These are phyloP conservation scores for Diploptera punctata DNA, from an alignment of 2,888 invertebrate genomes.

Conservation along the genomic window DNA sequence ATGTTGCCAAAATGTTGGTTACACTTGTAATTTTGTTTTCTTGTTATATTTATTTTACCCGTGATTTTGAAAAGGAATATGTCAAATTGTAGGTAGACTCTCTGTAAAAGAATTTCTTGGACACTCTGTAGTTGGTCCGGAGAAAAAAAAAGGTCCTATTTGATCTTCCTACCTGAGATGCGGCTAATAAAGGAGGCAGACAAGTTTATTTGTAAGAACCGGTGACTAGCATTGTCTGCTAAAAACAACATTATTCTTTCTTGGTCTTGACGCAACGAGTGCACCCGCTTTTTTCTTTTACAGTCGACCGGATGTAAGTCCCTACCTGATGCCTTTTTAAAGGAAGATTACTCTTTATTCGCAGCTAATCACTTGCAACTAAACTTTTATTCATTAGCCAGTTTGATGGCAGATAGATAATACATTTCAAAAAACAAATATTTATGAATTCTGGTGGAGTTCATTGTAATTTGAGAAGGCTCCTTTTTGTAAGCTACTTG, in stretches of 20 bases:
- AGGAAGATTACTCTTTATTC: neutral
- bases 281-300: conserved; percentile 22
- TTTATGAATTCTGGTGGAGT: too few species aligned
- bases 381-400: too few species aligned
- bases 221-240: conserved; percentile 12
- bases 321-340: conserved; percentile 9
- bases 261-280: conserved; percentile 8
- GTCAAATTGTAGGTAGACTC: too few species aligned
- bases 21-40: too few species aligned
- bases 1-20: too few species aligned
- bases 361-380: conserved; percentile 13
- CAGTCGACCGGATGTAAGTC: conserved; percentile 21
- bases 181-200: neutral
- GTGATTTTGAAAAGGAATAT: too few species aligned
- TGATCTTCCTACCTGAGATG: neutral
- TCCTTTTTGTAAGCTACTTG: too few species aligned
- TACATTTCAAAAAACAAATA: too few species aligned
- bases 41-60: too few species aligned
- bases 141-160: too few species aligned
- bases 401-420: too few species aligned
- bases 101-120: neutral
- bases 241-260: conserved; percentile 31
- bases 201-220: neutral
- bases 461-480: too few species aligned
- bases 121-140: neutral